These are phyloP conservation scores for Myotis daubentonii DNA, from an alignment of 2,797 vertebrate species.

Conservation along the genomic window DNA sequence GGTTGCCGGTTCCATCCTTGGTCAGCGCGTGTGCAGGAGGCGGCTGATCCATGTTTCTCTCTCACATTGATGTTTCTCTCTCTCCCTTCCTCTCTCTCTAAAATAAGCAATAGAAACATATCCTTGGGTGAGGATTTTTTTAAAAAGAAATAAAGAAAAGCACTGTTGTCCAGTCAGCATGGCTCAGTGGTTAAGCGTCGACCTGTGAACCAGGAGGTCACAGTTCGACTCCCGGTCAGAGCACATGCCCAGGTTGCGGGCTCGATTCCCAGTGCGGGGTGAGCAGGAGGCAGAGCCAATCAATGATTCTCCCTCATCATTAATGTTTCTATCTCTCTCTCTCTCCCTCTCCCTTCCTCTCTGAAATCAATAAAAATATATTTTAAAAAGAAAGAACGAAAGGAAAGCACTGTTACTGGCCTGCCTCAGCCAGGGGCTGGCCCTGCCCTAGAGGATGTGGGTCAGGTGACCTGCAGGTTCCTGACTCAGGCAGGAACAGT, in stretches of 20 bases:
- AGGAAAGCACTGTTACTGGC: too few species aligned
- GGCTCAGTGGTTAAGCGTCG: neutral
- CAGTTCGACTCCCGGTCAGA: neutral
- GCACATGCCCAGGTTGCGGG: neutral
- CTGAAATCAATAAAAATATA: too few species aligned
- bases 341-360: too few species aligned
- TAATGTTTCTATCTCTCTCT: too few species aligned
- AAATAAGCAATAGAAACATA: neutral
- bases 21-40: neutral
- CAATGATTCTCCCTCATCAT: neutral
- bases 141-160: too few species aligned
- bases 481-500: neutral
- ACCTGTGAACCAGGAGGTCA: neutral
- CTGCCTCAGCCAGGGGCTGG: neutral
- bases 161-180: too few species aligned
- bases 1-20: neutral
- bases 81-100: neutral
- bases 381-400: too few species aligned
- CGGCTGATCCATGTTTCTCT: neutral
- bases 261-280: neutral
- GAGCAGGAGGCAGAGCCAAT: neutral
- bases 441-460: neutral
- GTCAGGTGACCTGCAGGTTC: too few species aligned
- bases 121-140: too few species aligned
- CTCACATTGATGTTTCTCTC: neutral